phyloP scores from a whole-genome alignment of 2,888 invertebrate genomes.

The Eilema griseolum region DNA sequence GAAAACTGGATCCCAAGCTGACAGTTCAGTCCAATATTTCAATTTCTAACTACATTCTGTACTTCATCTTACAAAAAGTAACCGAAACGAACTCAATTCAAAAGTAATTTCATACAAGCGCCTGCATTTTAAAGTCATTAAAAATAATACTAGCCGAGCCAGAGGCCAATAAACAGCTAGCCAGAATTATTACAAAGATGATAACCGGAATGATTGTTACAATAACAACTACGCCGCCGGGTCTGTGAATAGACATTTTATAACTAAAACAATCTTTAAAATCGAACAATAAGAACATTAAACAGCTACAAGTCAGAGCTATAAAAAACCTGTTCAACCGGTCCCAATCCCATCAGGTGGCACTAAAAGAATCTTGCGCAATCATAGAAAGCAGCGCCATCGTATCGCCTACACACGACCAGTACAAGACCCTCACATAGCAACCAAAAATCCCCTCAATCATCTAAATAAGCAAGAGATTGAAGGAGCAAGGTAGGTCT shows the following conservation, averaged over 20 bases:
- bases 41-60: too few relatives aligned
- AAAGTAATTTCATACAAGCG: neutral
- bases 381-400: conserved; percentile 57
- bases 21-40: too few relatives aligned
- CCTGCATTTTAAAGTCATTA: neutral
- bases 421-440: conserved; percentile 31
- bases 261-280: conserved; percentile 10
- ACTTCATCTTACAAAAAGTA: neutral
- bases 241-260: conserved; percentile 7
- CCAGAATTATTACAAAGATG: neutral
- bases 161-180: neutral
- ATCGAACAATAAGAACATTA: conserved; percentile 16
- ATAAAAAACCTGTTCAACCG: conserved; percentile 46
- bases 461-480: conserved; percentile 9
- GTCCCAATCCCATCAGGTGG: conserved; percentile 35
- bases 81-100: neutral
- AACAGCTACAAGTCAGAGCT: conserved; percentile 33
- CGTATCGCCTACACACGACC: conserved; percentile 49
- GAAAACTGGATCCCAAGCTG: too few relatives aligned
- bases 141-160: neutral
- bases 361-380: conserved; percentile 47
- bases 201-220: neutral
- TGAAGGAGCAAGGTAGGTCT: conserved; percentile 23
- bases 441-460: conserved; percentile 19
- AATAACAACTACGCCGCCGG: neutral